Percentiles rank a stretch among this genome's conserved stretches.
These are phyloP conservation scores for Mactromeris polynyma DNA, from an alignment of 2,888 invertebrate genomes.

Conservation along the genomic window DNA sequence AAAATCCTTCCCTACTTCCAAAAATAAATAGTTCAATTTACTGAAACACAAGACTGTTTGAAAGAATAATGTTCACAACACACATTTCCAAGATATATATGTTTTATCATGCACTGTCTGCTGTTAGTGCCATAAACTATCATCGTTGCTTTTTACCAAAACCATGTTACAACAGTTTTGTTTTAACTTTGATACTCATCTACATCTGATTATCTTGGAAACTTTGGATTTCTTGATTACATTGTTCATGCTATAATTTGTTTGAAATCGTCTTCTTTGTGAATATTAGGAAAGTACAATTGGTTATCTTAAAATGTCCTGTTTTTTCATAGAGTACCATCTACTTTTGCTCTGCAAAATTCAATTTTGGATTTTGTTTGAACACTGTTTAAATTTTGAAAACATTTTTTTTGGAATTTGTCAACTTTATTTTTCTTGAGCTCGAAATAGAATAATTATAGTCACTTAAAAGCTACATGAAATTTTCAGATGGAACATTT, in stretches of 20 bases:
- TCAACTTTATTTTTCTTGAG: neutral
- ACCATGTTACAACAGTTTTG: too few species aligned
- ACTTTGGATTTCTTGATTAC: neutral
- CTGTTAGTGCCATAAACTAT: too few species aligned
- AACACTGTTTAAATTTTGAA: conserved; percentile 2
- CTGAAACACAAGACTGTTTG: too few species aligned
- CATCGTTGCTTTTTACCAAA: too few species aligned
- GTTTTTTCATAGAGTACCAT: neutral
- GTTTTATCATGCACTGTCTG: too few species aligned
- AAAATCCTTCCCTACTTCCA: too few species aligned
- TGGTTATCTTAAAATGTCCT: neutral
- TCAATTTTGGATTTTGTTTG: neutral
- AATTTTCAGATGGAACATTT: neutral
- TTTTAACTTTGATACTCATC: neutral
- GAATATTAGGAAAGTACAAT: neutral
- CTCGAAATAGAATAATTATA: neutral
- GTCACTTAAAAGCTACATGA: neutral
- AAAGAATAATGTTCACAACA: too few species aligned
- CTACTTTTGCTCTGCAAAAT: neutral
- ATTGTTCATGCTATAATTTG: neutral
- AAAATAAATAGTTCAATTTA: too few species aligned
- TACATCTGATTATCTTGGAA: neutral
- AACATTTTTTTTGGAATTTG: neutral
- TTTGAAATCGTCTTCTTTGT: neutral
- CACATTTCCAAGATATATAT: too few species aligned